These are phyloP conservation scores for Myopa testacea DNA, from an alignment of 2,888 invertebrate genomes.

Conservation along the genomic window DNA sequence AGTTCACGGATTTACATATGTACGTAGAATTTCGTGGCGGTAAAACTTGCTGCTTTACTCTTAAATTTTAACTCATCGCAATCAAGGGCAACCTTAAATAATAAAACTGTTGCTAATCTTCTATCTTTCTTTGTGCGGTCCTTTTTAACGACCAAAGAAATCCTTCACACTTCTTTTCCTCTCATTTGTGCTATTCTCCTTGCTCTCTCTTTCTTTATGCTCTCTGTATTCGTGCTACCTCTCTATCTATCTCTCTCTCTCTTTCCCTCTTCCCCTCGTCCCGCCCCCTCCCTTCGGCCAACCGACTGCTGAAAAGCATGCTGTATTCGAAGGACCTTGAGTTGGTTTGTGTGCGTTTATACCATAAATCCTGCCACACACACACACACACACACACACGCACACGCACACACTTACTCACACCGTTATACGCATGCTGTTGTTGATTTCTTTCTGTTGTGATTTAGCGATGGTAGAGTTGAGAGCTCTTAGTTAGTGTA, in stretches of 20 bases:
- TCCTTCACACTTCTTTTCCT: too few relatives aligned
- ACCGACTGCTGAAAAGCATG: background rate
- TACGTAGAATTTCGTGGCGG: background rate
- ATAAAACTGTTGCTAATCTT: slow-evolving; percentile 19
- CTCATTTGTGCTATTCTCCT: background rate
- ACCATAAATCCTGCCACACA: slow-evolving; percentile 16
- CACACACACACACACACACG: background rate
- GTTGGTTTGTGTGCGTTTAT: background rate
- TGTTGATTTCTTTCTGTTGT: background rate
- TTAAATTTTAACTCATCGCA: slow-evolving; percentile 47
- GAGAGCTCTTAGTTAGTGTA: background rate
- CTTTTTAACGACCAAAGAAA: too few relatives aligned
- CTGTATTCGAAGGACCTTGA: slow-evolving; percentile 15
- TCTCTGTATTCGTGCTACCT: background rate
- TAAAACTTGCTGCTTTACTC: background rate
- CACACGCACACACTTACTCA: background rate
- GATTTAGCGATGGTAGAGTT: background rate
- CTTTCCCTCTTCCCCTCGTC: background rate
- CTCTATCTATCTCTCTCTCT: background rate
- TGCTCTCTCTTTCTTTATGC: background rate
- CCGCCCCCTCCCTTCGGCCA: background rate
- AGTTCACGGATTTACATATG: too few relatives aligned
- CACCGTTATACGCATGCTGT: background rate
- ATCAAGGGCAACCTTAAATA: slow-evolving; percentile 48
- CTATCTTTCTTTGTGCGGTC: background rate